Base-by-base conservation (phyloP, 2,888 invertebrate species). In the Dexiosoma caninum region DNA sequence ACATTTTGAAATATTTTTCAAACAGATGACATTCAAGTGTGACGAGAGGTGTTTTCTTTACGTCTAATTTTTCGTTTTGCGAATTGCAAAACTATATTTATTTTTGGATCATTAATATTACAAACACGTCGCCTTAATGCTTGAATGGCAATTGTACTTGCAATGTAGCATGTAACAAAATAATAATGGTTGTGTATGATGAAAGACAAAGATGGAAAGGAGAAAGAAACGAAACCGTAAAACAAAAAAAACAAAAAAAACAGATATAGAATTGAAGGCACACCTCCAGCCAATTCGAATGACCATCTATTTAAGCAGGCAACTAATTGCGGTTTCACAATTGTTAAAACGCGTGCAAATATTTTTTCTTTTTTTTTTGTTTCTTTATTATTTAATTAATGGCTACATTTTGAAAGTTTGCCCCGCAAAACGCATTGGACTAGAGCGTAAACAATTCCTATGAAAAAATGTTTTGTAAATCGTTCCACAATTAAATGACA, bases 81-180 rank as follows among this genome's bases (percentile, higher is more conserved):
- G 44, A 51, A 59, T 60, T 60, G 32, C 16, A 37, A 49, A 44
- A 62, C 32, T n/a, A 55, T 14, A 62, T 69, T 37, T 42, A 60
- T 77, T 55, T 77, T 46, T 40, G 62, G 40, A 70, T 57, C 49
- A 60, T 62, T 70, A 79, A 79, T 51, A 55, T 59, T 53, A 62
- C 23, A 67, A 75, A 76, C 67, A 82, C 78, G 78, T 81, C 79
- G 78, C 78, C 66, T 81, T 51, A 81, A 82, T 76, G 83, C 82
- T 83, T 83, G 78, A 83, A 79, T 79, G 82, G 77, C 81, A 83
- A 82, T 79, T 83, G 83, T 83, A 81, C 51, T 75, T 64, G 77
- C 82, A 81, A 16, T 69, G 74, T 78, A 35, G 83, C 82, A 81
- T 81, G 82, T 78, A 78, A 82, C 69, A 60, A 67, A 72, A 69